Conservation (phyloP, 2,888 invertebrate genomes). For the Leptothorax acervorum region DNA sequence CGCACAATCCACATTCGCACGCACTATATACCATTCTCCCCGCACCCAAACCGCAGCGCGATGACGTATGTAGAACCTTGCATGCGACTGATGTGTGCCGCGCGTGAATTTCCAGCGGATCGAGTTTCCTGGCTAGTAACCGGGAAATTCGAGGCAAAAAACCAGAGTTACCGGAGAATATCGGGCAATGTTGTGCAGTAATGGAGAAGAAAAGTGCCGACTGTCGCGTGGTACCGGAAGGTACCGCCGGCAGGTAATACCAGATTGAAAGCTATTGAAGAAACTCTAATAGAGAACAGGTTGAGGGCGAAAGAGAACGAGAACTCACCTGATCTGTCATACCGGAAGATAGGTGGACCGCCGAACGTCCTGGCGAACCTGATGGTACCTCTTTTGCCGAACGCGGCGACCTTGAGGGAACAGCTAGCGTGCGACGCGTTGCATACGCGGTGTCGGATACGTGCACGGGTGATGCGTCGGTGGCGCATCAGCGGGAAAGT, state of each 20-base stretch:
- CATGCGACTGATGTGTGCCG: conserved; percentile 22
- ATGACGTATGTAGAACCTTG: conserved; percentile 19
- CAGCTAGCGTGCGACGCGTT: neutral
- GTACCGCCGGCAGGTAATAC: neutral
- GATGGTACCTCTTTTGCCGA: neutral
- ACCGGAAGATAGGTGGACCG: neutral
- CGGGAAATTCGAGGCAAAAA: conserved; percentile 7
- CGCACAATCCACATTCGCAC: neutral
- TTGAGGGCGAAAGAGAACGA: neutral
- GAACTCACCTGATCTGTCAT: conserved; percentile 37
- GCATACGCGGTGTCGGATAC: neutral
- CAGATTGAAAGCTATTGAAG: neutral
- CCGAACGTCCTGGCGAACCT: neutral
- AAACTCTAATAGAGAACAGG: neutral
- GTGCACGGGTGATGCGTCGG: conserved; percentile 29
- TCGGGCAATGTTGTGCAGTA: neutral
- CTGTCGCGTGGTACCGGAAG: neutral
- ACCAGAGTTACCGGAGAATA: neutral
- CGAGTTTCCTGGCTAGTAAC: conserved; percentile 7
- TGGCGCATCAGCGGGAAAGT: conserved; percentile 34
- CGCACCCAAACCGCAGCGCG: neutral
- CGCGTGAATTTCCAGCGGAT: conserved; percentile 12
- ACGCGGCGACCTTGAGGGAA: neutral
- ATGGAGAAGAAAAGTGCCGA: neutral
- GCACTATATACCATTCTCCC: conserved; percentile 8